These are phyloP conservation scores for Tetramorium bicarinatum DNA, from an alignment of 2,888 invertebrate genomes.

Conservation along the genomic window DNA sequence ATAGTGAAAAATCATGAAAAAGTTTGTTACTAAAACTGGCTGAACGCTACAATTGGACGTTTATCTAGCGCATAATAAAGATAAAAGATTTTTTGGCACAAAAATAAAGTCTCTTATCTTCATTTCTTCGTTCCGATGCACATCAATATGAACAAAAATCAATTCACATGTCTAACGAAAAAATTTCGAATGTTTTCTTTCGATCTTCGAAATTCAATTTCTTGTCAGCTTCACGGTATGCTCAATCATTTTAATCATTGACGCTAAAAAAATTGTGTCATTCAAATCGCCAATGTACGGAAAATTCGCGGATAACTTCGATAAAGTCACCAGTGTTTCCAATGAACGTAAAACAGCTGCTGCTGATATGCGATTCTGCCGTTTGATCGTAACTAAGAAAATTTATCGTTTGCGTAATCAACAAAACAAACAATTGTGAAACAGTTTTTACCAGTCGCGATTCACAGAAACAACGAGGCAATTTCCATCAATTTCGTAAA, in stretches of 20 bases:
- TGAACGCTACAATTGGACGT: slow-evolving; percentile 1
- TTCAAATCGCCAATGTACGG: not conserved
- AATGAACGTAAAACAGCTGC: not conserved
- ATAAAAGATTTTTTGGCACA: not conserved
- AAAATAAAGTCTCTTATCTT: not conserved
- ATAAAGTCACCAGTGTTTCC: slow-evolving; percentile 1
- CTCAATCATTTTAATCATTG: slow-evolving; percentile 29
- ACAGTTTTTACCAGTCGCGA: slow-evolving; percentile 22
- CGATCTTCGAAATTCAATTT: slow-evolving; percentile 13
- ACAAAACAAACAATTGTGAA: slow-evolving; percentile 27
- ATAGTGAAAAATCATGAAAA: slow-evolving; percentile 1
- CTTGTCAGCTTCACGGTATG: not conserved
- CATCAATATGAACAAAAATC: not conserved
- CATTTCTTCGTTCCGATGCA: not conserved
- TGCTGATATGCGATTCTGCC: not conserved
- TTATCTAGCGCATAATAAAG: not conserved
- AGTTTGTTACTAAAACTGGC: slow-evolving; percentile 1
- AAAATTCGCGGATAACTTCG: not conserved
- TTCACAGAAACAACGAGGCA: slow-evolving; percentile 20
- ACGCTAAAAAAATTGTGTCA: slow-evolving; percentile 21
- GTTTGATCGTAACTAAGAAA: slow-evolving; percentile 28
- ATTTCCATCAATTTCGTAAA: slow-evolving; percentile 46
- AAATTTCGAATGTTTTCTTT: slow-evolving; percentile 29
- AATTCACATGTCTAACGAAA: slow-evolving; percentile 1
- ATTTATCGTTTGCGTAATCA: slow-evolving; percentile 36